phyloP scores from a whole-genome alignment of 2,888 invertebrate genomes.

The Allygus modestus region DNA sequence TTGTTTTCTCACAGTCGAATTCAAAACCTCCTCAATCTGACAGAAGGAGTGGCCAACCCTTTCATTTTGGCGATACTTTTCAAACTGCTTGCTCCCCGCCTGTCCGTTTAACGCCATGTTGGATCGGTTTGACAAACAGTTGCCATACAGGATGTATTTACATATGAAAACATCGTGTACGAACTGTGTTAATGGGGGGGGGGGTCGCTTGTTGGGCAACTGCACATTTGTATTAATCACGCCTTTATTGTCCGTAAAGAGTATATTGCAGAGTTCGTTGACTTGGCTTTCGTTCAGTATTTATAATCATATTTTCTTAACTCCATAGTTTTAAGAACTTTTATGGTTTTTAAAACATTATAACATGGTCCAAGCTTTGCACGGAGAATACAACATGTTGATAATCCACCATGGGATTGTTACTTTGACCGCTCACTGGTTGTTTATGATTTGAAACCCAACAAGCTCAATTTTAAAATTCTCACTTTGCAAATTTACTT shows the following conservation, averaged over 20 bases:
- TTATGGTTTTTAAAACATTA: too few species aligned
- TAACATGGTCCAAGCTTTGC: too few species aligned
- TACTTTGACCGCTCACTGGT: too few species aligned
- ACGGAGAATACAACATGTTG: too few species aligned
- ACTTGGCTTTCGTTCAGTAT: too few species aligned
- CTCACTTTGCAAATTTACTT: too few species aligned
- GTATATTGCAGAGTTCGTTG: neutral
- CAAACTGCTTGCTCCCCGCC: constrained; percentile 14
- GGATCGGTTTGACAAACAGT: constrained; percentile 46
- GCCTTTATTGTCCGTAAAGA: neutral
- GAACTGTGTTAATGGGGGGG: neutral
- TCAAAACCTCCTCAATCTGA: constrained; percentile 35
- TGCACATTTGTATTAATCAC: neutral
- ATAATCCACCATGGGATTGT: too few species aligned
- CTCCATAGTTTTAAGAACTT: too few species aligned
- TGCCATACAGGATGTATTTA: constrained; percentile 52
- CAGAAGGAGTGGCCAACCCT: constrained; percentile 47
- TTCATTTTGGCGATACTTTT: constrained; percentile 49
- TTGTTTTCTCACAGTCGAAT: constrained; percentile 21
- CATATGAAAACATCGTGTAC: constrained; percentile 27
- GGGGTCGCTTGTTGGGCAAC: neutral
- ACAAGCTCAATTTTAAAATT: too few species aligned
- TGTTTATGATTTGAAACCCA: too few species aligned
- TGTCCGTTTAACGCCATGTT: constrained; percentile 39
- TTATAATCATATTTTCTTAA: too few species aligned